Evolutionary conservation across 2,888 invertebrate species (phyloP), one percentile per base, ranked within the genome.

Genomic region (Carcina quercana): DNA sequence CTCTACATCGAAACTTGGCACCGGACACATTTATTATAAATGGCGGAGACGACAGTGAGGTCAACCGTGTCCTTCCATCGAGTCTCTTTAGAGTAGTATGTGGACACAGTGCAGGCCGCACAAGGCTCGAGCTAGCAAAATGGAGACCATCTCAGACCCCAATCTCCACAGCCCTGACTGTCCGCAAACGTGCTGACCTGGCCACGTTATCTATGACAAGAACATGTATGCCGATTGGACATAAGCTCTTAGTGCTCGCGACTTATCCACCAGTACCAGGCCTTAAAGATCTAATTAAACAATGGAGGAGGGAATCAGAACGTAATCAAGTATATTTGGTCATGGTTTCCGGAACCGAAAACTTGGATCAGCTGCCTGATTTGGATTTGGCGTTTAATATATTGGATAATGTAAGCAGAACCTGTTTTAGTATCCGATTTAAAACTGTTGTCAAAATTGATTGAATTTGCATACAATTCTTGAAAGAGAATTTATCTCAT

Each of bases 351-450:
- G 44, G 54, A 29, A 51, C 55, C 25, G 37, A 52, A 11, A 41
- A 31, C 10, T 30, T 59, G 12, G 52, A 51, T 11, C 42, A 62
- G 28, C 28, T 65, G n/a, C 58, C 66, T 1, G 43, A 58, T 21
- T 37, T 59, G 12, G 48, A 62, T 37, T 39, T 69, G 13, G 53
- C 53, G 1, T 55, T 47, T 22, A 63, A 50, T 15, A 43, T 62
- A 14, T 31, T 59, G 1, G 38, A 54, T 26, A 40, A 60, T 29
- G 65, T 64, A 45, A 50, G 59, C 43, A 13, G 4, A n/a, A 8
- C 5, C 8, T 19, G 17, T 17, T 5, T 17, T 7, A 17, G 7
- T 17, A 5, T 5, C 4, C 7, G 4, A 17, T 5, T 17, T 17
- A 17, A 5, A 17, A 17, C 5, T 17, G 17, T 7, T 17, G 17